Conservation (phyloP, 2,797 vertebrate species). For the Coilia nasus region DNA sequence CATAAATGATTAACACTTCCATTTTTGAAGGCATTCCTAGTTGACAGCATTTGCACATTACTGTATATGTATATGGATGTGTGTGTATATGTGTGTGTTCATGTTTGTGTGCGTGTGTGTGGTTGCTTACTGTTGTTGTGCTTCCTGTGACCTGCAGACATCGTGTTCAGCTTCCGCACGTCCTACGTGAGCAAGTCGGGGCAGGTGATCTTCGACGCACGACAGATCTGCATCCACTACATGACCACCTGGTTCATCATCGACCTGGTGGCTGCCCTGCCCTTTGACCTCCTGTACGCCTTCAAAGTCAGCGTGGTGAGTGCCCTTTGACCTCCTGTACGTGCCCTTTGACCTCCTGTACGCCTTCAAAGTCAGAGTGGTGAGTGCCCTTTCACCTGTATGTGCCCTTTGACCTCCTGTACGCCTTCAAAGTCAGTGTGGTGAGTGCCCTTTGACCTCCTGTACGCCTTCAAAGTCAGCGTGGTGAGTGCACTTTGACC, state of each 20-base stretch:
- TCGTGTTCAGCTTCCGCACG: conserved; percentile 97
- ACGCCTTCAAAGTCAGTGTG: conserved; percentile 97
- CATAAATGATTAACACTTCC: too few species aligned
- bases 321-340: conserved; percentile 49
- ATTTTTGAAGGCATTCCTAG: too few species aligned
- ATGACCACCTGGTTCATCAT: conserved; percentile 98
- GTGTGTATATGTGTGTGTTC: neutral
- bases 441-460: conserved; percentile 78
- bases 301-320: conserved; percentile 99
- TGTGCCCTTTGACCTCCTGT: conserved; percentile 98
- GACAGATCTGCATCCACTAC: conserved; percentile 97
- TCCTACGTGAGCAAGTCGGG: conserved; percentile 98
- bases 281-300: conserved; percentile 96
- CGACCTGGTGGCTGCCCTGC: conserved; percentile 94
- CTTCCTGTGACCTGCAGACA: conserved; percentile 76
- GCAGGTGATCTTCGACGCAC: conserved; percentile 95
- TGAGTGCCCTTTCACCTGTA: too few species aligned
- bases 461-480: conserved; percentile 72
- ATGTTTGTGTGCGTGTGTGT: conserved; percentile 26
- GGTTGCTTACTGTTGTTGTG: conserved; percentile 8
- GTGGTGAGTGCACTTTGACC: conserved; percentile 85
- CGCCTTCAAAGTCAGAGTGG: conserved; percentile 97
- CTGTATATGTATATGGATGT: neutral
- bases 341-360: conserved; percentile 71
- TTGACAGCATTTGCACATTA: too few species aligned